Evolutionary conservation across 2,888 invertebrate genomes (phyloP), one percentile per base, ranked within the genome.

Genomic region (Andrena haemorrhoa): DNA sequence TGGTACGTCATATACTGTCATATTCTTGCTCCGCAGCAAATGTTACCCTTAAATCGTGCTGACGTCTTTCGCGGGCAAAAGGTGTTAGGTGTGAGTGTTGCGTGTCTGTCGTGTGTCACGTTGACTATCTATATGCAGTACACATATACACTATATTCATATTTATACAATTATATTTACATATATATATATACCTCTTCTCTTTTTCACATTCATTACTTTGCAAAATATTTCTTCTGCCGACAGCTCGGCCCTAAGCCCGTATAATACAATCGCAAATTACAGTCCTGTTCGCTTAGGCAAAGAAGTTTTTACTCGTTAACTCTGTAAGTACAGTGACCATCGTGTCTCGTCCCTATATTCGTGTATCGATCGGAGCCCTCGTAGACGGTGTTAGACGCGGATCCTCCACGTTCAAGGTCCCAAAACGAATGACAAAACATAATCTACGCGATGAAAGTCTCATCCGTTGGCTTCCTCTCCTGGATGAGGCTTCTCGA

Each of bases 281-380:
- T 86, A 89, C 89, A 88, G 74, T 85, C 79, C 80, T 79, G 76
- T 83, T 89, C 85, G 86, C 88, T 90, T 90, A 90, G 92, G 91
- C 90, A 91, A 89, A 90, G 89, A 69, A 41, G 77, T 88, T 72
- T 82, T 86, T 78, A 77, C 83, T 85, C 82, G 74, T 77, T 82
- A 70, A 75, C 20, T 87, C 80, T 68, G 83, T 92, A 93, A 93
- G 93, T 93, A 93, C 93, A 91, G 90, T 88, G 91, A 92, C 91
- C 91, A 86, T 87, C 77, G 85, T 41, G 79, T 81, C 65, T 29
- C 41, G 66, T 72, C 31, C 69, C 33, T 53, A 68, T 53, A 68
- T 33, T 71, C 35, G 56, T 66, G 20, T n/a, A 49, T 53, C 20
- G n/a, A 10, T 20, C 58, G 7, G 31, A 16, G 33, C 12, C 33